These are phyloP conservation scores for Diorhabda elongata DNA, from an alignment of 1,140 invertebrate genomes.

Conservation along the genomic window DNA sequence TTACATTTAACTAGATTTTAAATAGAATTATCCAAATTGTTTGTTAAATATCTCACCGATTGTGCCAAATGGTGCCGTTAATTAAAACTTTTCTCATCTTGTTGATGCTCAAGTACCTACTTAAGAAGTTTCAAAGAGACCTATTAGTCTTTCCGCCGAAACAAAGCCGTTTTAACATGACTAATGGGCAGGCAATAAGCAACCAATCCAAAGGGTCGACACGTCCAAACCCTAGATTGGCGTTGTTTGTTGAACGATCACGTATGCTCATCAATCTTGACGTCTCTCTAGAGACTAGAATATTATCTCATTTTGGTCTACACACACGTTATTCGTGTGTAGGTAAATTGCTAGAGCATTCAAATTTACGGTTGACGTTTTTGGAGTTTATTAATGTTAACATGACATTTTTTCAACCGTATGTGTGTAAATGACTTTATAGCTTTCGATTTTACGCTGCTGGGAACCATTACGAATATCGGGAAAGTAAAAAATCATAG, in stretches of 20 bases:
- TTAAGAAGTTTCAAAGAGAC: conserved; percentile 3
- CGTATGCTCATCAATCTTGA: conserved; percentile 31
- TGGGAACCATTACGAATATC: no score
- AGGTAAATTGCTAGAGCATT: no score
- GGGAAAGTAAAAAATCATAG: no score
- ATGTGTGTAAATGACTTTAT: no score
- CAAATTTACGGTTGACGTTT: no score
- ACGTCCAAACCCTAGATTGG: conserved; percentile 29
- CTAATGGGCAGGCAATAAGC: conserved; percentile 27
- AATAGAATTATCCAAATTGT: no score
- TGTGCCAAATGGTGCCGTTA: not conserved
- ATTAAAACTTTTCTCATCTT: not conserved
- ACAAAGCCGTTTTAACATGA: conserved; percentile 18
- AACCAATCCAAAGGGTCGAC: conserved; percentile 25
- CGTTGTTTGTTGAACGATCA: conserved; percentile 29
- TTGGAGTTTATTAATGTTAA: no score
- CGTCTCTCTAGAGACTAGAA: conserved; percentile 3
- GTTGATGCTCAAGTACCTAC: not conserved
- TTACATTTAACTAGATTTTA: no score
- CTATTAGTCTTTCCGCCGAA: conserved; percentile 4
- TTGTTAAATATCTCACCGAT: not conserved
- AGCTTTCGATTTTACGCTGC: no score
- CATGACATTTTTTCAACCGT: no score
- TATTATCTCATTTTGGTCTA: not conserved
- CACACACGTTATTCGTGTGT: not conserved